These are phyloP conservation scores for Nicator chloris DNA, from an alignment of 2,113 vertebrate species.

Conservation along the genomic window DNA sequence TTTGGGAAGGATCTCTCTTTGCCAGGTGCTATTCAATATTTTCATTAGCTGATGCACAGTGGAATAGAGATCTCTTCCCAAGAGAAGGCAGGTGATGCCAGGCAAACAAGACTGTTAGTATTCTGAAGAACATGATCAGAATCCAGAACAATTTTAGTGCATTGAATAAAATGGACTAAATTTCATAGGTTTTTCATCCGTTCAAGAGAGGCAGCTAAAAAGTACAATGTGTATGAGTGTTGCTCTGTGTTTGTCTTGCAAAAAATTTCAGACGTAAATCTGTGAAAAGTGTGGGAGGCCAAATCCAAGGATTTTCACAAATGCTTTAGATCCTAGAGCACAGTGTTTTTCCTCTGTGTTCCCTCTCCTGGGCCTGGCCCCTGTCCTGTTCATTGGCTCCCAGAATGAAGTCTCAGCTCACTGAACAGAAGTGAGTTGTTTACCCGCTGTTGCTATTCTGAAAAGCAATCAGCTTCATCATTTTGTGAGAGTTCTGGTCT, in stretches of 20 bases:
- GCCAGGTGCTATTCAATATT: not conserved
- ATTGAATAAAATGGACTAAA: not conserved
- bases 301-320: not conserved
- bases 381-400: not conserved
- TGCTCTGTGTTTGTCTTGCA: not conserved
- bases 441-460: not conserved
- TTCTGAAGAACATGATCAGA: not conserved
- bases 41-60: not conserved
- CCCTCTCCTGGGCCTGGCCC: not conserved
- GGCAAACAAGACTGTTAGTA: not conserved
- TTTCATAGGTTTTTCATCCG: not conserved
- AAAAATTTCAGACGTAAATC: not conserved
- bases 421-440: not conserved
- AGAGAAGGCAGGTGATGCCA: not conserved
- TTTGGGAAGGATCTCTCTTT: not conserved
- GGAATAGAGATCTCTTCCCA: not conserved
- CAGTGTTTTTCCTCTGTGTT: not conserved
- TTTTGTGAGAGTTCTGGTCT: not conserved
- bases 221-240: rapidly evolving
- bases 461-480: not conserved
- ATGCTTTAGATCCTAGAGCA: not conserved
- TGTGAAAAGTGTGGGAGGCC: not conserved
- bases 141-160: not conserved
- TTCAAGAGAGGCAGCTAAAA: not conserved
- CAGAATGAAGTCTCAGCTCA: not conserved